Evolutionary conservation across 2,888 invertebrate genomes (phyloP).

Genomic region (Oscheius sp.): DNA sequence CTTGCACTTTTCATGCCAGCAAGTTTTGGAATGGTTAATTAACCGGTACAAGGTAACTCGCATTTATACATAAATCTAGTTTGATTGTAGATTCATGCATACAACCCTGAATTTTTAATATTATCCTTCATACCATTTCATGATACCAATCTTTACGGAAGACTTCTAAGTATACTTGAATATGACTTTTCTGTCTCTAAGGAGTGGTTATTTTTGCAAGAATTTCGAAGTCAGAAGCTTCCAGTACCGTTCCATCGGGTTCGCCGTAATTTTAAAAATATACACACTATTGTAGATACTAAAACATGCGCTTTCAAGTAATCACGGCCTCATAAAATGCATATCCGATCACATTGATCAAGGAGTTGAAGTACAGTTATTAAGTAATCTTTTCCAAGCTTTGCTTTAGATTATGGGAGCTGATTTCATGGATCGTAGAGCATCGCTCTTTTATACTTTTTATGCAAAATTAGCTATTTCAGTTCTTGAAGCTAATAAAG

Average conservation of each 20-base stretch:
- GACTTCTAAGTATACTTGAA: conserved; percentile 83
- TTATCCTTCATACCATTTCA: conserved; percentile 89
- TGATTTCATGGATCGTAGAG: conserved; percentile 48
- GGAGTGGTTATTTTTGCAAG: conserved; percentile 74
- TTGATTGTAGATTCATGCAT: conserved; percentile 86
- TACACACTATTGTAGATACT: conserved; percentile 37
- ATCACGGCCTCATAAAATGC: conserved; percentile 50
- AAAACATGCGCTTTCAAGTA: conserved; percentile 50
- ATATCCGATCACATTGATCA: conserved; percentile 52
- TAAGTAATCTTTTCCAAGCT: conserved; percentile 2
- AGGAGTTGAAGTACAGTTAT: conserved; percentile 41
- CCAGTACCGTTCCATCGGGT: conserved; percentile 64
- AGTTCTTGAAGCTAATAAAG: conserved; percentile 78
- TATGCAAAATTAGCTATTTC: conserved; percentile 84
- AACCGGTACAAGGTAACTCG: conserved; percentile 78
- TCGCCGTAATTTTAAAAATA: neutral
- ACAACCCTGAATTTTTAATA: conserved; percentile 86
- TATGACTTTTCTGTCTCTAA: conserved; percentile 75
- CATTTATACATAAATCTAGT: neutral
- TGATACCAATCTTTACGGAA: conserved; percentile 88
- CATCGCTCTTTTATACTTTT: conserved; percentile 84
- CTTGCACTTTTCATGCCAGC: conserved; percentile 85
- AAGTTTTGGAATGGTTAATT: conserved; percentile 94
- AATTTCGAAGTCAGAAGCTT: conserved; percentile 49
- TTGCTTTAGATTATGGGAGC: conserved; percentile 48